Evolutionary conservation across 1,140 invertebrate genomes (phyloP), one percentile per base, ranked within the genome.

Genomic region (Eulimnadia texana): DNA sequence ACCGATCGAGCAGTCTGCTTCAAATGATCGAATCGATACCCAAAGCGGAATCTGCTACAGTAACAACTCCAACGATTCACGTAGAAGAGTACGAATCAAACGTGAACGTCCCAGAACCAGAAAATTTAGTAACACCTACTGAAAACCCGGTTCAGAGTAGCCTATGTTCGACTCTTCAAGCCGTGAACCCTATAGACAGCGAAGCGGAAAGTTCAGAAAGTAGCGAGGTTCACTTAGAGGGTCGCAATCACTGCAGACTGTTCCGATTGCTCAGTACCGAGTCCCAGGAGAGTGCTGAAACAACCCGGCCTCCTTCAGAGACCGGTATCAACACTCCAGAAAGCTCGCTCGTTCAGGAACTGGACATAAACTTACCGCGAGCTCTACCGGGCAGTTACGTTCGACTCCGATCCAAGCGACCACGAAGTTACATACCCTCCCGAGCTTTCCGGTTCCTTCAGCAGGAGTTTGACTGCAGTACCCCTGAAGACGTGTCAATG

Each of bases 391-490:
- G 60, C 28, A 42, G 25, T 19, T 25, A 24, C 49, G 28, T 61
- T 3, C 51, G 60, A 3, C 22, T 61, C 11, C 60, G 60, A 6
- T 61, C 60, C 19, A 13, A 29, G 19, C 50, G 60, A 2, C 29
- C 60, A 6, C 49, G 50, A 54, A 51, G 33, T 28, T 51, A 42
- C 3, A 61, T 61, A 23, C 60, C 60, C 3, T 61, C 60, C 3
- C 60, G 60, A 10, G 29, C 53, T 28, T 61, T 61, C 53, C 51
- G 53, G 3, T 61, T 51, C 20, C 53, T 61, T 13, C 60, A 61
- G 33, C 28, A 52, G 24, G 60, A 61, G 19, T 61, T 54, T 24
- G 60, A 61, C 53, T 33, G 29, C n/a, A 54, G 53, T 29, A 9
- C 51, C 22, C 23, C 27, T n/a, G 29, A 50, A 6, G 60, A 52